Percentiles rank a stretch among this genome's conserved stretches.
phyloP scores from a whole-genome alignment of 2,888 invertebrate species.

The Agapostemon virescens region DNA sequence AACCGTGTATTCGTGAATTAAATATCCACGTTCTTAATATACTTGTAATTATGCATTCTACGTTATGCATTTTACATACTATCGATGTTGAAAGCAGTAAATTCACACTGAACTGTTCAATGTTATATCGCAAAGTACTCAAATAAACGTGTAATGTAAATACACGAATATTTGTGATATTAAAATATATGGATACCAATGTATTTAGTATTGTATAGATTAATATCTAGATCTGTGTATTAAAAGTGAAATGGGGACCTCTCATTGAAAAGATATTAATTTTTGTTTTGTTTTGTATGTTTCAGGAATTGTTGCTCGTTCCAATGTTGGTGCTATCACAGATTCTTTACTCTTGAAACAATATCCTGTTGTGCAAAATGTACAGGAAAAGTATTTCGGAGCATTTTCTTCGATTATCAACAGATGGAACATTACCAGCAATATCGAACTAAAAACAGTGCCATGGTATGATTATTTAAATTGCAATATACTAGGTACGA shows the following conservation, averaged over 20 bases:
- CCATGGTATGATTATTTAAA: constrained; percentile 33
- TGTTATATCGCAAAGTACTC: too few relatives aligned
- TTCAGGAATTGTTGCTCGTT: constrained; percentile 46
- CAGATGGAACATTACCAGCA: constrained; percentile 14
- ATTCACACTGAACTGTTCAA: too few relatives aligned
- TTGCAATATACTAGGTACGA: not conserved
- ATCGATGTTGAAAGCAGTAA: too few relatives aligned
- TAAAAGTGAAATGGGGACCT: not conserved
- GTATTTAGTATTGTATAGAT: not conserved
- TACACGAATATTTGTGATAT: too few relatives aligned
- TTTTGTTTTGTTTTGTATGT: not conserved
- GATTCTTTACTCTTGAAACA: constrained; percentile 22
- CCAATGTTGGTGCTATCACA: not conserved
- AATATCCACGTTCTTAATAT: not conserved
- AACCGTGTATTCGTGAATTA: too few relatives aligned
- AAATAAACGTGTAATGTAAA: too few relatives aligned
- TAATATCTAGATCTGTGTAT: not conserved
- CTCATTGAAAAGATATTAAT: not conserved
- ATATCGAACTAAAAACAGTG: constrained; percentile 19
- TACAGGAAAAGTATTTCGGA: constrained; percentile 48
- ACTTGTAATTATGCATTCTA: not conserved
- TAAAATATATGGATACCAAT: not conserved
- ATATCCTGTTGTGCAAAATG: not conserved
- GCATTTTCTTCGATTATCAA: constrained; percentile 41
- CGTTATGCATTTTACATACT: too few relatives aligned